These are phyloP conservation scores for Hyposoter didymator DNA, from an alignment of 2,888 invertebrate species.

Conservation along the genomic window DNA sequence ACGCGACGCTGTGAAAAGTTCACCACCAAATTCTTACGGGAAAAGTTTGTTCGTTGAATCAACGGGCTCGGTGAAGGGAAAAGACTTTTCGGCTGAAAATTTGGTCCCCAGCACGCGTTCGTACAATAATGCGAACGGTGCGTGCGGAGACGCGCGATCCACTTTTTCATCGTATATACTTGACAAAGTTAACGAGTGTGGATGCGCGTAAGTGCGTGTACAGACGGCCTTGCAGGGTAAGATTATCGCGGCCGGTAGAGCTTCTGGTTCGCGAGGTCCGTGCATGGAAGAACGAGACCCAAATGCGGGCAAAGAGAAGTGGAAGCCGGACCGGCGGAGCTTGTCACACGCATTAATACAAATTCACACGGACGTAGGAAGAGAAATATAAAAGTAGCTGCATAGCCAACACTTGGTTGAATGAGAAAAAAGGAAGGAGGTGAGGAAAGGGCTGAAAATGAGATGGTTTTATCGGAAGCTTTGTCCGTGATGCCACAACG, in stretches of 20 bases:
- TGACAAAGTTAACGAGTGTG: not conserved
- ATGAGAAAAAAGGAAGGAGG: slow-evolving; percentile 65
- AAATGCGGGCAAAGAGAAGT: slow-evolving; percentile 68
- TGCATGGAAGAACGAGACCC: slow-evolving; percentile 60
- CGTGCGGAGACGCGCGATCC: not conserved
- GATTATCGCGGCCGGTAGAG: slow-evolving; percentile 13
- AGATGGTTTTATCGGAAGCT: slow-evolving; percentile 82
- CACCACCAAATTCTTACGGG: not conserved
- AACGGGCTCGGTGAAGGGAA: not conserved
- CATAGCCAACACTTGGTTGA: not conserved
- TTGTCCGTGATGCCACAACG: slow-evolving; percentile 78
- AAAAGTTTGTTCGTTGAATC: not conserved
- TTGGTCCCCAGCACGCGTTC: not conserved
- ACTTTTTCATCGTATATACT: slow-evolving; percentile 11
- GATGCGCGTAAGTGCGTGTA: not conserved
- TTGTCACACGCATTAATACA: slow-evolving; percentile 68
- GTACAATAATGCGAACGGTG: not conserved
- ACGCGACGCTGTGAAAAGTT: not conserved
- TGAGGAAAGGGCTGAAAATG: slow-evolving; percentile 79
- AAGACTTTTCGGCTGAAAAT: not conserved
- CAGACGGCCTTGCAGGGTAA: slow-evolving; percentile 17
- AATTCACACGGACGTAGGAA: slow-evolving; percentile 56
- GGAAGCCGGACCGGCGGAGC: slow-evolving; percentile 68
- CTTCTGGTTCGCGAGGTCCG: slow-evolving; percentile 16
- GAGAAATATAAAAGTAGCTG: not conserved